Conservation (phyloP, 1,140 invertebrate species). For the Eriocheir sinensis region DNA sequence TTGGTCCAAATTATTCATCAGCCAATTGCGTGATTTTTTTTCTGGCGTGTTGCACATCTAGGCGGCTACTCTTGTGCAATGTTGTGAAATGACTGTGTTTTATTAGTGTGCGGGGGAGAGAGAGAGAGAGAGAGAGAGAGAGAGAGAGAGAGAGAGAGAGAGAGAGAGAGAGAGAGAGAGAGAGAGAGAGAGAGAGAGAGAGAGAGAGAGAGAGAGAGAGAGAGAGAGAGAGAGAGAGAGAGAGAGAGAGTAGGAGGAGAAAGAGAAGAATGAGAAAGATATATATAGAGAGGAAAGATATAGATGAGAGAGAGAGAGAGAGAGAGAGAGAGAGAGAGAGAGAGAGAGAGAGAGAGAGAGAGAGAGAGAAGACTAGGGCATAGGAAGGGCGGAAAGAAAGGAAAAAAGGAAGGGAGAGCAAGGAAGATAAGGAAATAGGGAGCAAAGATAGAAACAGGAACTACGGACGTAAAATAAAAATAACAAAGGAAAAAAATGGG, state of each 20-base stretch:
- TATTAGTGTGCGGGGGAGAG: no score
- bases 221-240: constrained; percentile 6
- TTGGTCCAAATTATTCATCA: no score
- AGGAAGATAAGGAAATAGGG: neutral
- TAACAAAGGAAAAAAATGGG: neutral
- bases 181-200: neutral
- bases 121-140: constrained; percentile 18
- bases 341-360: constrained; percentile 46
- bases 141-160: constrained; percentile 7
- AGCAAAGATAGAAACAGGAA: neutral
- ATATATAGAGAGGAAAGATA: no score
- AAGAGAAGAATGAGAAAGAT: no score
- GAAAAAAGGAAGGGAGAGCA: neutral
- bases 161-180: constrained; percentile 16
- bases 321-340: constrained; percentile 36
- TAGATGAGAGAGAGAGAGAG: neutral
- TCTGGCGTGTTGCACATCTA: no score
- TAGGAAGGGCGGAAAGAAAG: neutral
- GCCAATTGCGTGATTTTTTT: no score
- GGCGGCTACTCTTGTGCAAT: no score
- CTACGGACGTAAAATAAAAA: neutral
- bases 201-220: neutral
- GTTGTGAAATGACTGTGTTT: neutral
- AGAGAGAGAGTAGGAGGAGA: no score
- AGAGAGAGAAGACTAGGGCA: neutral